These are phyloP conservation scores for Riptortus pedestris DNA, from an alignment of 1,140 invertebrate species.

Conservation along the genomic window DNA sequence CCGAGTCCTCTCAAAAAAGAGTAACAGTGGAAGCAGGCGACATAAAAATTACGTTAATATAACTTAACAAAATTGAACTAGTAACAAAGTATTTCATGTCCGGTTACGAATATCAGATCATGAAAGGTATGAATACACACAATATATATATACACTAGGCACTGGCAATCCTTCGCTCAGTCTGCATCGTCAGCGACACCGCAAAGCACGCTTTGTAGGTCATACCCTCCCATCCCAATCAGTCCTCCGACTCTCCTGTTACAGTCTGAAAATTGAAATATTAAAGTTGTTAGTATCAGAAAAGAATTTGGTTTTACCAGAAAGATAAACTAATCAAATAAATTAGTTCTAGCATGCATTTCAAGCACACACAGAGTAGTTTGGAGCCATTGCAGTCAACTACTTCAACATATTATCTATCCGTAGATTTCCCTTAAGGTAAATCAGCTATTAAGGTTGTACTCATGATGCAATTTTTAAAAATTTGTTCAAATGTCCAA, in stretches of 20 bases:
- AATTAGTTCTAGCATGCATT: too few species aligned
- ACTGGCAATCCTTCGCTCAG: background rate
- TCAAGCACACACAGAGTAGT: too few species aligned
- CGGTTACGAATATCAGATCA: constrained; percentile 4
- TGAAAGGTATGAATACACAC: background rate
- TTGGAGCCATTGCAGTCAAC: too few species aligned
- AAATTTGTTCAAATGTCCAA: too few species aligned
- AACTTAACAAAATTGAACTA: constrained; percentile 2
- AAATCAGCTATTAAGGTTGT: too few species aligned
- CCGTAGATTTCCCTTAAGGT: too few species aligned
- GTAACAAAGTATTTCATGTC: background rate
- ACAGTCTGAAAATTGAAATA: too few species aligned
- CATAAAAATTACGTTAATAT: constrained; percentile 4
- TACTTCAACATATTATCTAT: too few species aligned
- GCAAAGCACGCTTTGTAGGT: background rate
- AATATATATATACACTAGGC: background rate
- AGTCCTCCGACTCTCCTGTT: background rate
- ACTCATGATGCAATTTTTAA: too few species aligned
- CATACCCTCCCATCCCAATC: background rate
- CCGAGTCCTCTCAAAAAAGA: background rate
- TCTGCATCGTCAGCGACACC: background rate
- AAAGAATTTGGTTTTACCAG: too few species aligned
- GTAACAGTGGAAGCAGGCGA: background rate
- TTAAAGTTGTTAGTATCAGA: too few species aligned
- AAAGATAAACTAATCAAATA: too few species aligned